These are phyloP conservation scores for Leguminivora glycinivorella DNA, from an alignment of 1,140 invertebrate genomes.

Conservation along the genomic window DNA sequence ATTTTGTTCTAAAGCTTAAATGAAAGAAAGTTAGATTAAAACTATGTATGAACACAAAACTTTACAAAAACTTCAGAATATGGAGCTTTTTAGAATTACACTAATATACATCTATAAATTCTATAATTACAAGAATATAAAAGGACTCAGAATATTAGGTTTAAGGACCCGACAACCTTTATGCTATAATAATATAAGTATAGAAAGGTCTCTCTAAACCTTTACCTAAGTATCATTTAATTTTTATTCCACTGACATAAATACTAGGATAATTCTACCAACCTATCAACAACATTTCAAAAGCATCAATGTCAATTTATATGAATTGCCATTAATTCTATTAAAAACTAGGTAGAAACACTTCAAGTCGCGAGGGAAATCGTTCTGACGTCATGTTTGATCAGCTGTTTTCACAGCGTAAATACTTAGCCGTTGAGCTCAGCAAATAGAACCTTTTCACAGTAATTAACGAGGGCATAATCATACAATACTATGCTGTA, in stretches of 20 bases:
- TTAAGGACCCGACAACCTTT: not conserved
- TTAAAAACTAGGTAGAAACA: not conserved
- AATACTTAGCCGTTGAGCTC: no score
- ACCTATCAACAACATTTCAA: not conserved
- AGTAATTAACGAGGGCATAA: not conserved
- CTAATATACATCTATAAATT: not conserved
- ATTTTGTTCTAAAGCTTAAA: not conserved
- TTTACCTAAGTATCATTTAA: not conserved
- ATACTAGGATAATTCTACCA: not conserved
- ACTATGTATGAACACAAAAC: not conserved
- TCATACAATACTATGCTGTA: not conserved
- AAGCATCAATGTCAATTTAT: not conserved
- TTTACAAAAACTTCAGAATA: not conserved
- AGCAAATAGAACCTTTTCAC: not conserved
- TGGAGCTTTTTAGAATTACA: not conserved
- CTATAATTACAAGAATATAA: not conserved
- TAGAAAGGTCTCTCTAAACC: not conserved
- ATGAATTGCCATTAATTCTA: not conserved
- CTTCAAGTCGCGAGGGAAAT: not conserved
- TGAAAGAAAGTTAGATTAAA: not conserved
- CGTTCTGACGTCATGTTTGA: slow-evolving; percentile 18
- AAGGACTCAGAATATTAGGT: not conserved
- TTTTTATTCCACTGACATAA: not conserved
- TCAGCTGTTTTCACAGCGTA: not conserved
- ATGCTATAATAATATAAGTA: not conserved